Conservation (phyloP, 1,140 invertebrate genomes). For the Ctenoplectra terminalis region DNA sequence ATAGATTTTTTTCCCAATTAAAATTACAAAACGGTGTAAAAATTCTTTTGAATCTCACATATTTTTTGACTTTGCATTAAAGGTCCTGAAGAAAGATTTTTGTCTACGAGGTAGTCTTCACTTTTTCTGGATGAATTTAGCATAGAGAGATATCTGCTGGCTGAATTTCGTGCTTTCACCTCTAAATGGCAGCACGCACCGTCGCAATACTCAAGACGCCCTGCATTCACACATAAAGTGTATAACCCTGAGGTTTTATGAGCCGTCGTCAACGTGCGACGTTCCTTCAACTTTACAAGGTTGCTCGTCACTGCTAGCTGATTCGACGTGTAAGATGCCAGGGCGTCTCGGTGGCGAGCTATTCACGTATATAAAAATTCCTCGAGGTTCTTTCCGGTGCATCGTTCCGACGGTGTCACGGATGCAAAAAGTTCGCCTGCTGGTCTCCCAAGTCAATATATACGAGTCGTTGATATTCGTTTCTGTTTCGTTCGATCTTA, state of each 20-base stretch:
- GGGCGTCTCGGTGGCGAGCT: neutral
- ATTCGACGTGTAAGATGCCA: neutral
- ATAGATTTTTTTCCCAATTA: too few species aligned
- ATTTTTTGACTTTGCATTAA: constrained; percentile 2
- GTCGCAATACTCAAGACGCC: neutral
- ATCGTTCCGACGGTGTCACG: neutral
- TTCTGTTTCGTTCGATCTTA: neutral
- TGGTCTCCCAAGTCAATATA: neutral
- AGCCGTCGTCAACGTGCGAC: constrained; percentile 5
- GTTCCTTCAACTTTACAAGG: constrained; percentile 15
- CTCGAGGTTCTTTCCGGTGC: neutral
- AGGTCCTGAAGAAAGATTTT: neutral
- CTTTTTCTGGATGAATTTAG: constrained; percentile 8
- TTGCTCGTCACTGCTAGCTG: neutral
- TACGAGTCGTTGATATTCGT: neutral
- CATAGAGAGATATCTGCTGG: neutral
- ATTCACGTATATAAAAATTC: constrained; percentile 36
- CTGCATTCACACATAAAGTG: neutral
- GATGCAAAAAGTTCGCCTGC: neutral
- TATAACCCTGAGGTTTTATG: constrained; percentile 1
- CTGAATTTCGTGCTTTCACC: neutral
- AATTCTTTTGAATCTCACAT: neutral
- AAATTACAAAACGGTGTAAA: neutral
- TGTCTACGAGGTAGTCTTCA: neutral
- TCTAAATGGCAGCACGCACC: neutral